Base-by-base conservation (phyloP, 2,888 invertebrate species). In the Ashinkailepas kermadecensis region DNA sequence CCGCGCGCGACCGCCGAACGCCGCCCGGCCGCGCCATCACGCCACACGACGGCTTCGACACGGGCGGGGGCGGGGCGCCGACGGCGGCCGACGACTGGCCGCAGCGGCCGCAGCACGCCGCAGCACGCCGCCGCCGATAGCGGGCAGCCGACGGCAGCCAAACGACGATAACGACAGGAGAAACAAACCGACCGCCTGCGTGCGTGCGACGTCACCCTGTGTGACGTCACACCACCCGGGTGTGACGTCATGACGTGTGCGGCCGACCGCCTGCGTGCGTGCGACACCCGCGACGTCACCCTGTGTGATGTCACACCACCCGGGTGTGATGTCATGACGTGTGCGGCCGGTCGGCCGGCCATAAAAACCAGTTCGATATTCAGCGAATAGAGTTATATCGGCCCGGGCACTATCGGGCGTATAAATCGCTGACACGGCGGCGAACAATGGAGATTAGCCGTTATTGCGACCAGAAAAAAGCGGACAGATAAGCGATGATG, bases 301-400 rank as follows among this genome's bases (percentile, higher is more conserved):
- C 1, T 1, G 39, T 13, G 70, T 70, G 70, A 70, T 39, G 70
- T 70, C 70, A 70, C 39, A 23, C 70, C 11, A 25, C 39, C 18
- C 62, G 21, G 62, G 6, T 13, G 65, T 67, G 65, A 67, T 23
- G 65, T 67, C 70, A 39, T 39, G 7, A 39, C 23, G 23, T 25
- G 64, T 18, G 65, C 65, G 70, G 39, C 39, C 39, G 39, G 70
- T 15, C 70, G 39, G 70, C 15, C 62, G 15, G 62, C 15, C 39
- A 39, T 13, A 18, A 62, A 62, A 62, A 62, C 62, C 62, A 15
- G 62, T 62, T 18, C 62, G 62, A 18, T 62, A 62, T 62, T 62
- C 15, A 15, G 62, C 39, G 70, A 70, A 70, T 70, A 70, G 70
- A 70, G 70, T 23, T 70, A 70, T 70, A 70, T 70, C 39, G 70